Conservation (phyloP, 2,797 vertebrate species). For the Melanotaenia nigrans region DNA sequence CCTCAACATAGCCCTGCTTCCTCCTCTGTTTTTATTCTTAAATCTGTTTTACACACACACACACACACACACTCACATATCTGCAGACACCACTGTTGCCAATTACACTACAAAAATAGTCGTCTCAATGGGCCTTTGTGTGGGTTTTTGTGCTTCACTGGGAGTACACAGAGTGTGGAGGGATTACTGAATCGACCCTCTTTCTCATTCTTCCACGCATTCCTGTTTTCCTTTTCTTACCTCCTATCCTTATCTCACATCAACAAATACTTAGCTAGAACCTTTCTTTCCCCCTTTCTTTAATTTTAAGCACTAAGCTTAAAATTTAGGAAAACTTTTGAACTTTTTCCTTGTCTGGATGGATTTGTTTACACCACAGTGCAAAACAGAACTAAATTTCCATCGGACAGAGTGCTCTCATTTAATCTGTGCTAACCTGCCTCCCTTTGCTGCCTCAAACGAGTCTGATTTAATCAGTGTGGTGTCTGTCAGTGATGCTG, state of each 20-base stretch:
- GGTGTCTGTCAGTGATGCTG: background rate
- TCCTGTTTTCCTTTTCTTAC: slow-evolving; percentile 1
- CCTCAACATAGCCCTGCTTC: slow-evolving; percentile 33
- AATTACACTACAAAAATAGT: slow-evolving; percentile 63
- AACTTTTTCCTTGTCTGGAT: no score
- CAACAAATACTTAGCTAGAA: background rate
- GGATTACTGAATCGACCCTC: slow-evolving; percentile 53
- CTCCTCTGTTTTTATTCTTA: slow-evolving; percentile 14
- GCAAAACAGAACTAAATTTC: background rate
- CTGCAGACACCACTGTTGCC: slow-evolving; percentile 34
- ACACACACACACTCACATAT: slow-evolving; percentile 8
- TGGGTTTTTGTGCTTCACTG: slow-evolving; percentile 64
- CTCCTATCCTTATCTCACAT: background rate
- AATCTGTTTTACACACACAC: background rate
- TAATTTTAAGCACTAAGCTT: background rate
- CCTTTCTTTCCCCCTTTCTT: background rate
- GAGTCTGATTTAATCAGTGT: background rate
- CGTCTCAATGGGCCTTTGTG: slow-evolving; percentile 70
- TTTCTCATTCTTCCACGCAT: slow-evolving; percentile 10
- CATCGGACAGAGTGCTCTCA: background rate
- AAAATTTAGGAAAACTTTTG: background rate
- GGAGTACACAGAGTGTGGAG: slow-evolving; percentile 61
- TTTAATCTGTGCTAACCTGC: background rate
- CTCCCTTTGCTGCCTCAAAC: background rate
- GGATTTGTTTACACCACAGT: no score